These are phyloP conservation scores for Cromileptes altivelis DNA, from an alignment of 2,113 vertebrate species.

Conservation along the genomic window DNA sequence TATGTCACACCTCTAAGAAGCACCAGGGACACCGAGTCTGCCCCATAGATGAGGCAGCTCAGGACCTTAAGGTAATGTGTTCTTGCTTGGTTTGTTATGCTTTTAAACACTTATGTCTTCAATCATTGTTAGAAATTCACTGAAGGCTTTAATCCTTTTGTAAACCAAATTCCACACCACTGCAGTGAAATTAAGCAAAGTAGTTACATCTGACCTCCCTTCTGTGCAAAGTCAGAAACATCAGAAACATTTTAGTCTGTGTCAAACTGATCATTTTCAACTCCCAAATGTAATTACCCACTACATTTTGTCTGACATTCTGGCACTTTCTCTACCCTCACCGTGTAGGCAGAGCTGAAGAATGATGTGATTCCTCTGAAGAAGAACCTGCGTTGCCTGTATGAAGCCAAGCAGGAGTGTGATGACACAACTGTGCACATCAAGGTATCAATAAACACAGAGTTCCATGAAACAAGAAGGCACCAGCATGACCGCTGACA, in stretches of 20 bases:
- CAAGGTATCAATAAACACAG: slow-evolving; percentile 83
- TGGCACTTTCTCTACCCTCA: background rate
- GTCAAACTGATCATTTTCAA: background rate
- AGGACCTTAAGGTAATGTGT: slow-evolving; percentile 84
- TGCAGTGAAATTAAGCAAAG: background rate
- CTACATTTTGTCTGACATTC: background rate
- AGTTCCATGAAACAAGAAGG: slow-evolving; percentile 2
- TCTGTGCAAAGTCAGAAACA: background rate
- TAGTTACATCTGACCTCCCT: background rate
- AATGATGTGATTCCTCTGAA: slow-evolving; percentile 82
- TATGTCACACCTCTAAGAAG: slow-evolving; percentile 86
- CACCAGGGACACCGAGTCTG: slow-evolving; percentile 84
- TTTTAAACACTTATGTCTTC: background rate
- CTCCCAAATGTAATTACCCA: background rate
- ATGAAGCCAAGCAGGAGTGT: slow-evolving; percentile 86
- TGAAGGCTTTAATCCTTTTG: background rate
- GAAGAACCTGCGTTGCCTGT: slow-evolving; percentile 82
- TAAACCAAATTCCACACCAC: background rate
- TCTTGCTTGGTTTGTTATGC: background rate
- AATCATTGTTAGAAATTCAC: background rate
- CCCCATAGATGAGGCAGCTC: slow-evolving; percentile 84
- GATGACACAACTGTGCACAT: slow-evolving; percentile 86
- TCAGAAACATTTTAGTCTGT: background rate
- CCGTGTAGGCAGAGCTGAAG: slow-evolving; percentile 76
- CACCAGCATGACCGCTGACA: slow-evolving; percentile 1